These are phyloP conservation scores for Rousettus leschenaultii DNA, from an alignment of 2,113 vertebrate genomes.

Conservation along the genomic window DNA sequence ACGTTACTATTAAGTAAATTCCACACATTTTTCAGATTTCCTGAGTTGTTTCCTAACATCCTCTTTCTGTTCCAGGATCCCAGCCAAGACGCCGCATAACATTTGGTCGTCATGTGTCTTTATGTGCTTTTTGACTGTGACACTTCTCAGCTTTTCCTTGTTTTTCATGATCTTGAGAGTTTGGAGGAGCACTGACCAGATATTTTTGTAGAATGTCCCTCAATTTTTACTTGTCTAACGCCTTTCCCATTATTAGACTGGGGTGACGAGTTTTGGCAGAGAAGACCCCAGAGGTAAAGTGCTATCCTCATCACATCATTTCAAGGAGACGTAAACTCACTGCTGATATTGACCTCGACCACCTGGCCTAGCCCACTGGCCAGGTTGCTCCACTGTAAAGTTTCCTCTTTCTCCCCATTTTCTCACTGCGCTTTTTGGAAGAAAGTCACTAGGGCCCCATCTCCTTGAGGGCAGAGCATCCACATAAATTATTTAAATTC, in stretches of 20 bases:
- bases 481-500: neutral
- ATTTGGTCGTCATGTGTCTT: accelerated
- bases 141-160: neutral
- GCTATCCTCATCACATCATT: neutral
- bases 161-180: neutral
- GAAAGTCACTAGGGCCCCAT: neutral
- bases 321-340: no score
- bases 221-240: no score
- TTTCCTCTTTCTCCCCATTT: neutral
- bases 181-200: neutral
- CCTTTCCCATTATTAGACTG: neutral
- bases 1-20: neutral
- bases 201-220: neutral
- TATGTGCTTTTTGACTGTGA: neutral
- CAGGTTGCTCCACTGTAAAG: neutral
- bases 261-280: neutral
- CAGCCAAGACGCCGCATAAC: neutral
- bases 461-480: neutral
- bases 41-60: neutral
- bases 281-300: neutral
- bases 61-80: neutral
- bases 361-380: neutral
- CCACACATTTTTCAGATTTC: neutral
- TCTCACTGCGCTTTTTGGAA: neutral
- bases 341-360: neutral